Base-by-base conservation (phyloP, 2,797 vertebrate species). In the Lacerta bilineata region DNA sequence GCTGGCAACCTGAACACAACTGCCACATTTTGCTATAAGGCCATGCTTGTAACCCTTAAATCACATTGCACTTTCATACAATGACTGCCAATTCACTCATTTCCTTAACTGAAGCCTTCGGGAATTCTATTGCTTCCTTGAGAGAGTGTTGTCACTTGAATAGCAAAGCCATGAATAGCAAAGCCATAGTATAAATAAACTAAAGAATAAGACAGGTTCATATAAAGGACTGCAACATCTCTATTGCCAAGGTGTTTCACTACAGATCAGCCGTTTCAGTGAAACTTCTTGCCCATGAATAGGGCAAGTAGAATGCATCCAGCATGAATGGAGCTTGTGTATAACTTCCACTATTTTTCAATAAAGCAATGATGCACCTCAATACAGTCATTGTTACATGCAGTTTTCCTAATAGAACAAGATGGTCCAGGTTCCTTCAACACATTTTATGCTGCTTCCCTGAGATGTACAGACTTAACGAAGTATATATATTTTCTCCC, bases 61-160 rank as follows among this genome's bases (percentile, higher is more conserved):
- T 87, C 92, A 41, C 10, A 43, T 1, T 6, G 46, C 20, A 25
- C 78, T 43, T 25, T 64, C 5, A 64, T 89, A 87, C 91, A 95
- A 61, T 87, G 91, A 89, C 61, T 91, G 85, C 80, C 80, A 17
- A 2, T 66, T 91, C 90, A 68, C 90, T 85, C 43, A 64, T 86
- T 96, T 96, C 96, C 96, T 94, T 91, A 93, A 86, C 59, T 0
- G n/a, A 93, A 93, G 91, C 68, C 27, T 90, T 94, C 86, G 61
- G 94, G 94, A 95, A 95, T 95, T 96, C 93, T 88, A 95, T 46
- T 25, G 93, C 90, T 97, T 96, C 96, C 96, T 96, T 89, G 94
- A 95, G 93, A 15, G 69, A 89, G 87, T 92, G 91, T 89, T 90
- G 91, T 83, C 90, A 80, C 80, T 94, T 95, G 87, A 89, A 68